These are phyloP conservation scores for Ondatra zibethicus DNA, from an alignment of 2,113 vertebrate species.

Conservation along the genomic window DNA sequence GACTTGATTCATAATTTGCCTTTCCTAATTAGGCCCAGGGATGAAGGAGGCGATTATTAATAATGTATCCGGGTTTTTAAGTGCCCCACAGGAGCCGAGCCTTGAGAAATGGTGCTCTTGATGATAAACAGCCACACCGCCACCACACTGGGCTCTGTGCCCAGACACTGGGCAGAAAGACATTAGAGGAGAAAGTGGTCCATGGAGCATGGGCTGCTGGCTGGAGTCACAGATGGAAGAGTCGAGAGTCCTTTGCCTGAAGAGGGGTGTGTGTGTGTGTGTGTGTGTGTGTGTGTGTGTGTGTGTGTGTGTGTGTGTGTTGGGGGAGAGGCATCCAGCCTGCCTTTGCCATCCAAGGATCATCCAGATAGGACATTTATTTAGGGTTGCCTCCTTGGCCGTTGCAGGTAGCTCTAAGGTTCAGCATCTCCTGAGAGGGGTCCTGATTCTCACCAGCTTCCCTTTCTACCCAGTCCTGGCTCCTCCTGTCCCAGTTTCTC, in stretches of 20 bases:
- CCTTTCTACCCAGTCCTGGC: rapidly evolving
- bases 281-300: neutral
- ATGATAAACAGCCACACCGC: neutral
- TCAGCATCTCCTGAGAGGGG: neutral
- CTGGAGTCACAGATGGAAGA: neutral
- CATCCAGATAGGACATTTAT: neutral
- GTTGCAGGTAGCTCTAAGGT: neutral
- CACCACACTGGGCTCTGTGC: conserved; percentile 43
- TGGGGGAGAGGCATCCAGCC: neutral
- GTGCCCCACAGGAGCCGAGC: neutral
- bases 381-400: neutral
- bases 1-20: conserved; percentile 57
- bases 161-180: neutral
- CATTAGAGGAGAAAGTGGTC: neutral
- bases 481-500: neutral
- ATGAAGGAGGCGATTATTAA: conserved; percentile 57
- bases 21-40: conserved; percentile 58
- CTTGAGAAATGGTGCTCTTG: conserved; percentile 44
- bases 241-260: neutral
- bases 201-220: neutral
- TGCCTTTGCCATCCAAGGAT: neutral
- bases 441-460: neutral
- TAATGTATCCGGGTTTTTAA: conserved; percentile 46
- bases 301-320: neutral
- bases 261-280: neutral